Evolutionary conservation across 2,888 invertebrate genomes (phyloP).

Genomic region (Stenichneumon culpator): DNA sequence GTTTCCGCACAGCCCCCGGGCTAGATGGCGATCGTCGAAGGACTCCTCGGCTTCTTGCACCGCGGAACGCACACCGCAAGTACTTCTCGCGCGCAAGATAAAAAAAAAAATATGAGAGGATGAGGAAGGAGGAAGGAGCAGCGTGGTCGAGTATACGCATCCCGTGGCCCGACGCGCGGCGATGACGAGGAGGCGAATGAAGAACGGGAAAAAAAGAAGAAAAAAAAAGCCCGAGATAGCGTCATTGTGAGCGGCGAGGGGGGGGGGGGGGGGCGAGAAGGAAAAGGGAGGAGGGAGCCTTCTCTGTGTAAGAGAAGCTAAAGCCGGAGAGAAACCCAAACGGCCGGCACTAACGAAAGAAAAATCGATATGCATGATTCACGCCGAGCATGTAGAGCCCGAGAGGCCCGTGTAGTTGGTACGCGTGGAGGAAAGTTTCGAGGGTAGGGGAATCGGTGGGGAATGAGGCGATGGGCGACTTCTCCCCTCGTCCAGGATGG

Average conservation of each 20-base stretch:
- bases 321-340: slow-evolving; percentile 62
- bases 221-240: slow-evolving; percentile 22
- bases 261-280: slow-evolving; percentile 34
- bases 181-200: slow-evolving; percentile 31
- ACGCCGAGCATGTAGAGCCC: slow-evolving; percentile 75
- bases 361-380: slow-evolving; percentile 85
- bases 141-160: slow-evolving; percentile 2
- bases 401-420: slow-evolving; percentile 70
- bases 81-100: slow-evolving; percentile 17
- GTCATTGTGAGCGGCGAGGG: slow-evolving; percentile 16
- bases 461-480: slow-evolving; percentile 70
- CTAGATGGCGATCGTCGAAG: not conserved
- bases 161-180: not conserved
- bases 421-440: slow-evolving; percentile 63
- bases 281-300: slow-evolving; percentile 55
- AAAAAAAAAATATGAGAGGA: not conserved
- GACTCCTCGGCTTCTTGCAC: slow-evolving; percentile 2
- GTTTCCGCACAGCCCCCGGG: not conserved
- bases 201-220: slow-evolving; percentile 5
- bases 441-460: slow-evolving; percentile 68
- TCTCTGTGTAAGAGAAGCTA: slow-evolving; percentile 36
- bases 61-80: not conserved
- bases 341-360: slow-evolving; percentile 77
- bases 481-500: slow-evolving; percentile 73
- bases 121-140: not conserved